Evolutionary conservation across 2,888 invertebrate genomes (phyloP).

Genomic region (Epinotia brunnichana): DNA sequence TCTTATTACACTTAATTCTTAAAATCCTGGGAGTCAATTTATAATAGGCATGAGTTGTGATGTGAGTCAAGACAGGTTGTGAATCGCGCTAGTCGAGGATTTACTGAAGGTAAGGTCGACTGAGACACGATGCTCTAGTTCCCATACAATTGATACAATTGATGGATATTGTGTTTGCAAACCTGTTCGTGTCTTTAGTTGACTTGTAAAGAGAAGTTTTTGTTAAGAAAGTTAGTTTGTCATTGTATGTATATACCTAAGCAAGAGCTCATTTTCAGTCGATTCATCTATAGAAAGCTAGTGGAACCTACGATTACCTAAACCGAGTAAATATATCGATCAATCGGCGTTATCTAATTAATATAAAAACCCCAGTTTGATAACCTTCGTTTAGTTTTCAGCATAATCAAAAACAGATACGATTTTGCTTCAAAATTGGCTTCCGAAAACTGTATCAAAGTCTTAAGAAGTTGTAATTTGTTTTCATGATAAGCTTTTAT

Average conservation of each 20-base stretch:
- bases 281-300: too few species aligned
- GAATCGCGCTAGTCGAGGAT: not conserved
- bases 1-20: too few species aligned
- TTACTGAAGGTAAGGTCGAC: slow-evolving; percentile 20
- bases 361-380: not conserved
- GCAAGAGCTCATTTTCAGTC: too few species aligned
- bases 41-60: too few species aligned
- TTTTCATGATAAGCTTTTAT: slow-evolving; percentile 46
- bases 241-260: not conserved
- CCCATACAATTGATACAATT: slow-evolving; percentile 6
- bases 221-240: not conserved
- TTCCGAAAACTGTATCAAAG: slow-evolving; percentile 45
- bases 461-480: slow-evolving; percentile 57
- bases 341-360: not conserved
- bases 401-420: not conserved
- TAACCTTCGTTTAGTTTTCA: not conserved
- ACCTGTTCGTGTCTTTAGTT: too few species aligned
- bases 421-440: not conserved
- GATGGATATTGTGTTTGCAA: not conserved
- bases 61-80: too few species aligned
- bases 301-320: too few species aligned
- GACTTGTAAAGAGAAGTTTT: not conserved
- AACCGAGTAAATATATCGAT: too few species aligned
- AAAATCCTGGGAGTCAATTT: too few species aligned
- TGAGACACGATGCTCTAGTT: slow-evolving; percentile 23